Evolutionary conservation across 2,888 invertebrate genomes (phyloP).

Genomic region (Liposcelis brunnea): DNA sequence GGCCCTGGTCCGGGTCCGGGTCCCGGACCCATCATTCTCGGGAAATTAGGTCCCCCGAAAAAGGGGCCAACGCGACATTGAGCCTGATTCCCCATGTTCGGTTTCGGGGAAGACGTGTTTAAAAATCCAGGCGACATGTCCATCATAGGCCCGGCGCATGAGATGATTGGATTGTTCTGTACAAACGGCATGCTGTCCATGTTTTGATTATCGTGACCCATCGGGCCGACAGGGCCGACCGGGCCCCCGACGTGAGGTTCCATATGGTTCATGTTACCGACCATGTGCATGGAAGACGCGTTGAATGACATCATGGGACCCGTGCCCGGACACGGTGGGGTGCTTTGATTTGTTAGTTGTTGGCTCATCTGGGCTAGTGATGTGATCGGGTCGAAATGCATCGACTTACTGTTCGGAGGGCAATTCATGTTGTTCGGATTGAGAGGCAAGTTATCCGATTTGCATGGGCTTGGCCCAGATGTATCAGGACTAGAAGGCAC

Average conservation of each 20-base stretch:
- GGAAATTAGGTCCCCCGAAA: neutral
- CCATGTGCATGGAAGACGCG: slow-evolving; percentile 31
- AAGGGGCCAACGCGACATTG: neutral
- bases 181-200: no score
- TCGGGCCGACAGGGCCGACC: no score
- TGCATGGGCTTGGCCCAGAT: slow-evolving; percentile 15
- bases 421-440: slow-evolving; percentile 22
- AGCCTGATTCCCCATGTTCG: neutral
- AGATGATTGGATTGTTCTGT: no score
- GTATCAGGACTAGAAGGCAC: slow-evolving; percentile 47
- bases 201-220: no score
- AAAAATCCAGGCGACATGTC: slow-evolving; percentile 3
- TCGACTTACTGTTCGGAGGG: slow-evolving; percentile 26
- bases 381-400: slow-evolving; percentile 81
- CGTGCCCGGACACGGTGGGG: slow-evolving; percentile 5
- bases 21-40: slow-evolving; percentile 24
- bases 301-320: slow-evolving; percentile 35
- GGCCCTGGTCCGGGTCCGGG: slow-evolving; percentile 25
- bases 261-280: slow-evolving; percentile 28
- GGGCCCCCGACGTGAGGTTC: neutral
- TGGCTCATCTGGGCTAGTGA: slow-evolving; percentile 91
- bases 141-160: slow-evolving; percentile 11
- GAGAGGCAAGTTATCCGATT: slow-evolving; percentile 24
- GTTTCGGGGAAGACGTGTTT: slow-evolving; percentile 3
- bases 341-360: slow-evolving; percentile 51